Conservation (phyloP, 2,888 invertebrate species). For the Cephonodes hylas region DNA sequence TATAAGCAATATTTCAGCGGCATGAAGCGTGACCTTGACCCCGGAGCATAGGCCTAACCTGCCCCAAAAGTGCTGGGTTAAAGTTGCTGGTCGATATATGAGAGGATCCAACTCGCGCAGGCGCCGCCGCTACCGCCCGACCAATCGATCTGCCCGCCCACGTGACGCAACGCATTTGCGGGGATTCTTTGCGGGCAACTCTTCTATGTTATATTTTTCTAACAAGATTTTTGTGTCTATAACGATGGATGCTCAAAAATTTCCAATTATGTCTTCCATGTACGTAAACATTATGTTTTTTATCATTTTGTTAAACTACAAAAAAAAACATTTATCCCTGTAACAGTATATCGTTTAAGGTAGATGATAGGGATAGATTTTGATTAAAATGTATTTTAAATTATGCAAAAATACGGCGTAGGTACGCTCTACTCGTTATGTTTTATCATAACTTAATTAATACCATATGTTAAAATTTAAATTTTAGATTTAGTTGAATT, state of each 20-base stretch:
- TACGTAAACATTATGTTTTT: no score
- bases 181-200: slow-evolving; percentile 71
- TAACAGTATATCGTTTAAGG: no score
- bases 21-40: slow-evolving; percentile 78
- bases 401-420: no score
- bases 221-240: background rate
- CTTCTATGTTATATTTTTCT: slow-evolving; percentile 29
- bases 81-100: slow-evolving; percentile 73
- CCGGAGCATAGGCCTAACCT: slow-evolving; percentile 80
- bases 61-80: slow-evolving; percentile 77
- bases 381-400: no score
- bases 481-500: no score
- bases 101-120: slow-evolving; percentile 67
- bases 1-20: slow-evolving; percentile 31
- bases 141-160: slow-evolving; percentile 75
- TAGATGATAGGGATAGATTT: no score
- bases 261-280: background rate
- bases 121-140: slow-evolving; percentile 58
- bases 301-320: no score
- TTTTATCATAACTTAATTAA: no score
- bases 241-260: background rate
- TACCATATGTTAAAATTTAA: no score
- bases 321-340: no score
- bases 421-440: no score
- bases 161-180: slow-evolving; percentile 78